Conservation (phyloP, 2,113 vertebrate genomes). For the Ranitomeya imitator region DNA sequence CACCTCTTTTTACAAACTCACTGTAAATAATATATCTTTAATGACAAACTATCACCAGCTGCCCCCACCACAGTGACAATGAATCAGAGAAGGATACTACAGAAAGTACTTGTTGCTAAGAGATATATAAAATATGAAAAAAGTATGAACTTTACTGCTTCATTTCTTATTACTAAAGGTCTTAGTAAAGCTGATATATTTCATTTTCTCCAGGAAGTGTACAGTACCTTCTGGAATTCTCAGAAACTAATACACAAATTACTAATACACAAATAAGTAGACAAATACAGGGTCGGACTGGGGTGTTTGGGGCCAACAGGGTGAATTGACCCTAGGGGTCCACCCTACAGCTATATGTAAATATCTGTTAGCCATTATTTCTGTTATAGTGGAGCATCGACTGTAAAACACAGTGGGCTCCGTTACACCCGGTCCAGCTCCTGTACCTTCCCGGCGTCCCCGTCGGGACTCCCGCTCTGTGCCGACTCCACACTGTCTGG, state of each 20-base stretch:
- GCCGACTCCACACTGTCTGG: too few species aligned
- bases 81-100: not conserved
- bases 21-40: not conserved
- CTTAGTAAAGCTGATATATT: constrained; percentile 13
- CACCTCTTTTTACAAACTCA: not conserved
- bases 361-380: too few species aligned
- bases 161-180: constrained; percentile 16
- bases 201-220: not conserved
- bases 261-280: too few species aligned
- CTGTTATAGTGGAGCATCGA: too few species aligned
- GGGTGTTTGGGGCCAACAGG: too few species aligned
- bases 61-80: not conserved
- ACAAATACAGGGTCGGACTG: not conserved
- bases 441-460: too few species aligned
- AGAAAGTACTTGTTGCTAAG: constrained; percentile 45
- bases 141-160: constrained; percentile 23
- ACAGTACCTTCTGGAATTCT: not conserved
- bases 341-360: too few species aligned
- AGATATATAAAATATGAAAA: constrained; percentile 4
- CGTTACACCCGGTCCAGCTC: too few species aligned
- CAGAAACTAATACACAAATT: too few species aligned
- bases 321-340: too few species aligned
- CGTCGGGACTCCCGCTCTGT: too few species aligned
- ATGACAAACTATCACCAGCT: not conserved
- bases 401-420: too few species aligned